These are phyloP conservation scores for Gavia stellata DNA, from an alignment of 2,113 vertebrate species.

Conservation along the genomic window DNA sequence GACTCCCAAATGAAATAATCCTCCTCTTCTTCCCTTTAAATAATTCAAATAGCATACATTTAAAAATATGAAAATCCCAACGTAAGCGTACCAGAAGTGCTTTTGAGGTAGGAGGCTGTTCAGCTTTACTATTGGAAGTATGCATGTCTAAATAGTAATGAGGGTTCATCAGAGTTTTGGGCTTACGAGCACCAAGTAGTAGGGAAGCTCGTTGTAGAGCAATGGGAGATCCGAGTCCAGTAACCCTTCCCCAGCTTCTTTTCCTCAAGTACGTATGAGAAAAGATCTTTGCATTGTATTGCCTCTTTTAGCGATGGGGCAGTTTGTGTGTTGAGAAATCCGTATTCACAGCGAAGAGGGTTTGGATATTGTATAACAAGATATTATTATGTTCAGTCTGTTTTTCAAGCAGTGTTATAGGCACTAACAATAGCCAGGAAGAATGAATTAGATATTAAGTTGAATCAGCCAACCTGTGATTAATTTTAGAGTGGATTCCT, in stretches of 20 bases:
- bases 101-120: slow-evolving; percentile 36
- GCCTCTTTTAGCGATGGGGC: not conserved
- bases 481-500: not conserved
- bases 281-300: not conserved
- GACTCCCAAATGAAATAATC: slow-evolving; percentile 53
- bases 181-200: not conserved
- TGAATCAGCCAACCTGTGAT: not conserved
- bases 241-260: not conserved
- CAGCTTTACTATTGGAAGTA: not conserved
- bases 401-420: not conserved
- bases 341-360: not conserved
- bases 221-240: not conserved
- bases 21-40: slow-evolving; percentile 44
- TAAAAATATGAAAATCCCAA: slow-evolving; percentile 46
- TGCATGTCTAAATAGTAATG: not conserved
- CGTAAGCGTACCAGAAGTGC: slow-evolving; percentile 6
- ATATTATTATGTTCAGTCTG: not conserved
- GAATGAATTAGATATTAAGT: not conserved
- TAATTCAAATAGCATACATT: slow-evolving; percentile 57
- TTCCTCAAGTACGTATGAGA: not conserved
- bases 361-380: not conserved
- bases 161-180: not conserved
- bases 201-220: not conserved
- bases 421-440: not conserved
- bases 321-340: not conserved